Base-by-base conservation (phyloP, 2,113 vertebrate genomes). In the Notarius quadriscutis region DNA sequence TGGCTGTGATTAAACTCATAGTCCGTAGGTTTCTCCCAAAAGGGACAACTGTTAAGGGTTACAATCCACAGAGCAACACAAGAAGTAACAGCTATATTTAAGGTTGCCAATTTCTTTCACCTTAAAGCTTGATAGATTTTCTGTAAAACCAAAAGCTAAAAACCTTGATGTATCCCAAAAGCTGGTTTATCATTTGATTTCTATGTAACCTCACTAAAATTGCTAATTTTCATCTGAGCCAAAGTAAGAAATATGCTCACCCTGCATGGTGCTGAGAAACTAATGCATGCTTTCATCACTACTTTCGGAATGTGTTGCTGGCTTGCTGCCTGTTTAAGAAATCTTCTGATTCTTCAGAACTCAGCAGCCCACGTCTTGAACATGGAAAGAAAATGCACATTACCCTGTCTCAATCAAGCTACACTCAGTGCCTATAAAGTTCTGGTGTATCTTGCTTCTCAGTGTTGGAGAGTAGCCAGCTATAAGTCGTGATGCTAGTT, bases 1-100 rank as follows among this genome's bases (percentile, higher is more conserved):
- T 81, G 91, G 81, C 48, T 81, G 50, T 84, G 83, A 93, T 91
- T 87, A 93, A 88, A 78, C 90, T 90, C 41, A 77, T 65, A 71
- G 81, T 89, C 57, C 83, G 57, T 12, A 72, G 75, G 71, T 27
- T 58, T 34, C 51, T 48, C 7, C 7, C 5, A 85, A 71, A 84
- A 78, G 63, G 51, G 88, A 72, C 48, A 85, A 72, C 17, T 62
- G 22, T 41, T 79, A 79, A 67, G 81, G 75, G 79, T 89, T 89
- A 20, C 9, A 78, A 81, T 72, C 30, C 55, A 72, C 55, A 60
- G 14, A 51, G 10, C 15, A 82, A n/a, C 34, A 60, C 65, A 75
- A 58, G 14, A 3, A 63, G 17, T 27, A 58, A 82, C 48, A 34
- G 69, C 17, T 67, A 30, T 81, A 48, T 48, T 81, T 62, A 60